Evolutionary conservation across 2,797 vertebrate species (phyloP), one percentile per base, ranked within the genome.

Genomic region (Acanthornis magna): DNA sequence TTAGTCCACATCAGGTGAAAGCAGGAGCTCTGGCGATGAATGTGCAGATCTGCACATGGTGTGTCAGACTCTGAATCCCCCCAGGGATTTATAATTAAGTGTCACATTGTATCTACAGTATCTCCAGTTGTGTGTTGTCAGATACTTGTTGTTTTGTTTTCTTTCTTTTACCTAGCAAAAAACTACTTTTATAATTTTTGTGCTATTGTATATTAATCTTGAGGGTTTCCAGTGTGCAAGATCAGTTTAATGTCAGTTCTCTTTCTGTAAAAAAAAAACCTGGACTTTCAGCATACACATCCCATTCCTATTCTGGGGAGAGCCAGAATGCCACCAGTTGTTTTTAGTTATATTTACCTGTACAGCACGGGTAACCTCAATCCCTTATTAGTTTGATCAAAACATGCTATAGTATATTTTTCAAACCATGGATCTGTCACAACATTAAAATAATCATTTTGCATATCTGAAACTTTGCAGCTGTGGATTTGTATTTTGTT

Each of bases 81-180:
- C 42, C 73, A 72, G 57, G 57, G 63, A 70, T 93, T 96, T 75
- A 72, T 91, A 95, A 86, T 95, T 95, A 93, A 21, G 66, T 88
- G 66, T 97, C 78, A 82, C 78, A 11, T 80, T 68, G 26, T 82
- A 66, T 86, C 80, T 93, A 57, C 75, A 73, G 48, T 78, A 66
- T 63, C 53, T 93, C 89, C 77, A 48, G 61, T 88, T 77, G 70
- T 30, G 54, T 94, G 85, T 93, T 93, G 75, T 94, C 96, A 93
- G 62, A 93, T 86, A 84, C 77, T 85, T 54, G 23, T 85, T 93
- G 25, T 34, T 96, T 91, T 74, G 87, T 65, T 97, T 93, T 93
- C 68, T 94, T 82, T 93, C 58, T 92, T 96, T 62, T 92, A 88
- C 76, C 62, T 57, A 88, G 89, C 84, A 91, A 95, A 96, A 96